Evolutionary conservation across 2,113 vertebrate genomes (phyloP).

Genomic region (Myodes glareolus): DNA sequence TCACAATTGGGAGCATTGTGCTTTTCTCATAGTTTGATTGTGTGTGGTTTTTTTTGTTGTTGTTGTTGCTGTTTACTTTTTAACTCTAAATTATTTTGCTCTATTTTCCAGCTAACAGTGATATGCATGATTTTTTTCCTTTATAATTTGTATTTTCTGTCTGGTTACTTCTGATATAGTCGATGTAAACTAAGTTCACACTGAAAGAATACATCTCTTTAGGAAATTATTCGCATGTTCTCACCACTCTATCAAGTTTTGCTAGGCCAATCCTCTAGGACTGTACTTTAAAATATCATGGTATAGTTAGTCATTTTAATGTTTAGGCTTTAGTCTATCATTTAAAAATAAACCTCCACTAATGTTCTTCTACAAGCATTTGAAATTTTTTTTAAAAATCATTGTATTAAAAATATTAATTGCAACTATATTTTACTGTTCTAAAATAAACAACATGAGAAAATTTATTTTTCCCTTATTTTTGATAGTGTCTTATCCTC

Average conservation of each 20-base stretch:
- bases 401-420: background rate
- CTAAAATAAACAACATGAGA: background rate
- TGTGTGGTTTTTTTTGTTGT: background rate
- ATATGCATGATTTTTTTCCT: background rate
- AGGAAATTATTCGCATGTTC: background rate
- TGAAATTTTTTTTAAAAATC: background rate
- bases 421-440: background rate
- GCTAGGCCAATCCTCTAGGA: background rate
- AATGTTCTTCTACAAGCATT: background rate
- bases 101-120: background rate
- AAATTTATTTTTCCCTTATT: background rate
- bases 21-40: background rate
- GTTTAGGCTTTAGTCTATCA: background rate
- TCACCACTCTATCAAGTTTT: background rate
- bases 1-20: background rate
- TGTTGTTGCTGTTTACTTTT: background rate
- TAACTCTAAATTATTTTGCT: background rate
- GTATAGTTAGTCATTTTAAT: background rate
- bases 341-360: background rate
- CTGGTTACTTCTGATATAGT: background rate
- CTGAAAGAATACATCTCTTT: background rate
- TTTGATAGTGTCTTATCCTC: background rate
- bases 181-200: background rate
- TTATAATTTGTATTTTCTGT: background rate
- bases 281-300: background rate